Evolutionary conservation across 92 coral and sea anemone genomes (phyloP), one percentile per base, ranked within the genome.

Genomic region (Zoanthus gigantus): DNA sequence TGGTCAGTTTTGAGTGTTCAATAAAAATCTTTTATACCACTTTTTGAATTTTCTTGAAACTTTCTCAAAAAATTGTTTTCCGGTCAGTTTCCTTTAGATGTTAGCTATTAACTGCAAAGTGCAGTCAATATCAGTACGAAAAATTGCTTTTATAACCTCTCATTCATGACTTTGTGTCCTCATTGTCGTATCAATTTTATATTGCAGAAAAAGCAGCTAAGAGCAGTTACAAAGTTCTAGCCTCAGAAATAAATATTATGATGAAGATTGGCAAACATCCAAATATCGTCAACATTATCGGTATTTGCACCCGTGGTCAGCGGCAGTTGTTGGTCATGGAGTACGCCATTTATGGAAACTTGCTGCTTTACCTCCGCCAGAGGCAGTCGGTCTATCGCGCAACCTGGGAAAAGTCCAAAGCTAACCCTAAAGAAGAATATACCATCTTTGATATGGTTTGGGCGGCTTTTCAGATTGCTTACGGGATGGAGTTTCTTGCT

Each of bases 401-500:
- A 66, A 91, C 87, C 30, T 95, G 97, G 98, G 48, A 73, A 30
- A 95, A 95, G 87, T 86, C 95, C 6, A 79, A 45, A 6, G 82
- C 69, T 68, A 91, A 95, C 47, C 97, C 97, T 6, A 92, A 87
- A 8, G 85, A 90, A 52, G 98, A 94, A 57, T 95, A 92, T 71
- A 95, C 98, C 4, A 78, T 94, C 14, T 92, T 94, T 76, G 98
- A 95, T 85, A 77, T 95, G 68, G 92, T 86, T 15, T 82, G 90
- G 89, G 80, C 90, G 9, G 95, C 97, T 18, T 89, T 86, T 89
- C 97, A 94, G 67, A 86, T 95, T 52, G 85, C 92, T 1, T 89
- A 88, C 18, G 98, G 98, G 23, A 92, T 95, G 96, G 92, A 93
- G 77, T 95, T 95, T 84, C 88, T 95, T 77, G 93, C 97, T 23